Evolutionary conservation across 1,140 invertebrate species (phyloP).

Genomic region (Saccostrea cuccullata): DNA sequence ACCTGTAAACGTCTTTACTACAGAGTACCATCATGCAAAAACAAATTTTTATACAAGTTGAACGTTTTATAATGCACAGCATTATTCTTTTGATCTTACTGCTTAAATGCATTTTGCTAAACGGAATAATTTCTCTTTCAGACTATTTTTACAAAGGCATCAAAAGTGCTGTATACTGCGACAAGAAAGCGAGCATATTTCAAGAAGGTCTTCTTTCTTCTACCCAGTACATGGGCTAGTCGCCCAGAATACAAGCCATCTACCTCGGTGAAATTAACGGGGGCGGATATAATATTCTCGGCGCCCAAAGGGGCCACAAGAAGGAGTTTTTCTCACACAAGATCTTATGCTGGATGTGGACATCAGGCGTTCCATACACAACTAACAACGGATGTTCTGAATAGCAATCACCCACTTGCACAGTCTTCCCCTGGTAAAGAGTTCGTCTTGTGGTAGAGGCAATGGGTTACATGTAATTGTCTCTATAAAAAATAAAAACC

Average conservation of each 20-base stretch:
- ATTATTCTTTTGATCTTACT: too few species aligned
- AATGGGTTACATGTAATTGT: too few species aligned
- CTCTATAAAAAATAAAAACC: too few species aligned
- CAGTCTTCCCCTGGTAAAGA: not conserved
- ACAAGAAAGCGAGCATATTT: conserved; percentile 73
- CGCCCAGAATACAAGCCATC: conserved; percentile 12
- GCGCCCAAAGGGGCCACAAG: not conserved
- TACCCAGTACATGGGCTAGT: conserved; percentile 72
- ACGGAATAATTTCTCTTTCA: not conserved
- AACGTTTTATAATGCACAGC: too few species aligned
- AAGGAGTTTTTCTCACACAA: conserved; percentile 54
- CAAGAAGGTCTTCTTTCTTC: conserved; percentile 74
- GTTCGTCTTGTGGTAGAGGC: too few species aligned
- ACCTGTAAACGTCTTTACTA: too few species aligned
- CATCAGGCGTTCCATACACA: conserved; percentile 72
- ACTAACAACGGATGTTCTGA: conserved; percentile 68
- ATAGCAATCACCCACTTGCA: not conserved
- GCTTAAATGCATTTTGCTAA: not conserved
- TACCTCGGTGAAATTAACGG: conserved; percentile 46
- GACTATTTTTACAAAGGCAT: conserved; percentile 63
- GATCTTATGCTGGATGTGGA: conserved; percentile 72
- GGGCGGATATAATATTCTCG: conserved; percentile 63
- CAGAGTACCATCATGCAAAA: too few species aligned
- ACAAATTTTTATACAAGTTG: too few species aligned
- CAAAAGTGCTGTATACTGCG: conserved; percentile 66